Evolutionary conservation across 2,113 vertebrate species (phyloP).

Genomic region (Axis porcinus): DNA sequence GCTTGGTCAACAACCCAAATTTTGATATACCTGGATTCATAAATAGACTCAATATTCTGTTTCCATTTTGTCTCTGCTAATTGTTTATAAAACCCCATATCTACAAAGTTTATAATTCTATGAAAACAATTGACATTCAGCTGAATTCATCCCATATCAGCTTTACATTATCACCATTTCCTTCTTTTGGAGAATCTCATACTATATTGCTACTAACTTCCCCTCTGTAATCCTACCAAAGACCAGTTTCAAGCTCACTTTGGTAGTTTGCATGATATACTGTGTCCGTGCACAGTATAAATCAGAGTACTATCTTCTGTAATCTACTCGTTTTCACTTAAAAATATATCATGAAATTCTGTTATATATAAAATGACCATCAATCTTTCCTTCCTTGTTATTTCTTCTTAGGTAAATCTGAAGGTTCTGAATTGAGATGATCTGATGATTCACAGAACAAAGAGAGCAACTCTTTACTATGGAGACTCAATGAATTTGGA

Average conservation of each 20-base stretch:
- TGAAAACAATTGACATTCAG: background rate
- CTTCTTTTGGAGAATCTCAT: background rate
- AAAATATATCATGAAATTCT: background rate
- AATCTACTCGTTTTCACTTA: background rate
- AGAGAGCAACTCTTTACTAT: background rate
- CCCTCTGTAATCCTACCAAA: background rate
- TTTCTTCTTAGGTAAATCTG: background rate
- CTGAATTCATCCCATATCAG: background rate
- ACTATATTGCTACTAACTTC: background rate
- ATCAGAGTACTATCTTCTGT: background rate
- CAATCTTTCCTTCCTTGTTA: background rate
- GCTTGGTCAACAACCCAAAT: background rate
- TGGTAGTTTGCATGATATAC: background rate
- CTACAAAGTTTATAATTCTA: background rate
- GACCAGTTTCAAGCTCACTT: background rate
- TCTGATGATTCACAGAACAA: background rate
- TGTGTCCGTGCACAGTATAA: background rate
- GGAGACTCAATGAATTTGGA: background rate
- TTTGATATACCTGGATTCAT: background rate
- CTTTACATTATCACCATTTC: background rate
- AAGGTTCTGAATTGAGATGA: background rate
- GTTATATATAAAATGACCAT: background rate
- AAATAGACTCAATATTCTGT: background rate
- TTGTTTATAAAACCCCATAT: background rate
- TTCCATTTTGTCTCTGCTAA: background rate